Evolutionary conservation across 1,140 invertebrate genomes (phyloP), one percentile per base, ranked within the genome.

Genomic region (Drosophila sproati): DNA sequence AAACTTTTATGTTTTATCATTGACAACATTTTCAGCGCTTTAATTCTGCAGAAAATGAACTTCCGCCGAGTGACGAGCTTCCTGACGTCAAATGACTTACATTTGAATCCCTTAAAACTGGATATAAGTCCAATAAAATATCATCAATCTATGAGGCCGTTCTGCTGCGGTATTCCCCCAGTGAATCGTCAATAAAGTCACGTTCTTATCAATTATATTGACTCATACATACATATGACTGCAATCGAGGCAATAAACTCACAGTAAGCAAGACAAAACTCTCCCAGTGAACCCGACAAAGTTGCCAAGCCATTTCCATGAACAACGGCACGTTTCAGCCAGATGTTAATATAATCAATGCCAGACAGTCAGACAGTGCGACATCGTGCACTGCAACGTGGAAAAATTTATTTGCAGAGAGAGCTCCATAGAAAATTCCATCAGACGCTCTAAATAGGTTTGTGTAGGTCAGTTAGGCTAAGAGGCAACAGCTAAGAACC

Each of bases 321-420:
- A 45, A 5, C 20, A 32, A n/a, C 6, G 54, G 32, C 71, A 73
- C 55, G 63, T 67, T 67, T 62, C 48, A 55, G 51, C 31, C 39
- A 31, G 54, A 73, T 70, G 66, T 82, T 68, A 74, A 78, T 81
- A 74, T 57, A 82, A 86, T 86, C 59, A 82, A 82, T 43, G 71
- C 68, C 78, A 81, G 32, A n/a, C 10, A n/a, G 41, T 62, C 54
- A 73, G 70, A 73, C 64, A 43, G 54, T 37, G 41, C 10, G 70
- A 82, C 75, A 82, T 86, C 73, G 82, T 48, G 63, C 61, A 41
- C 63, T 63, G 20, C 20, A 12, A 48, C 37, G 52, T 70, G 74
- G 76, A 72, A 74, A 83, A 63, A 6, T 72, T 55, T 60, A 0
- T 41, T 51, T 55, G 31, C 50, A 60, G 55, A 60, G 37, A 60